Evolutionary conservation across 2,888 invertebrate species (phyloP).

Genomic region (Shargacucullia verbasci): DNA sequence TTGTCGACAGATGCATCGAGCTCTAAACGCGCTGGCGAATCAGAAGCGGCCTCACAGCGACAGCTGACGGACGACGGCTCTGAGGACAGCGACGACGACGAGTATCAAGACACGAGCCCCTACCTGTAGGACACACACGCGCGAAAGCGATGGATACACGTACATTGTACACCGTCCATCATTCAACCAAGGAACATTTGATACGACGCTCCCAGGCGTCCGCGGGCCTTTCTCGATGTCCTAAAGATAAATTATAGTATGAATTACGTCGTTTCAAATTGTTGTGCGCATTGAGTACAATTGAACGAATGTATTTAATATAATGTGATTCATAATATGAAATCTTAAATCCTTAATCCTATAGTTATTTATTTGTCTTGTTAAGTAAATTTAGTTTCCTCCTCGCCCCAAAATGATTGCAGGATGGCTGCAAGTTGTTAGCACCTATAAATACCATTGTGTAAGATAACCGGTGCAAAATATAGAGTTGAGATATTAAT

Average conservation of each 20-base stretch:
- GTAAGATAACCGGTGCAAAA: slow-evolving; percentile 74
- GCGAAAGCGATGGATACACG: slow-evolving; percentile 47
- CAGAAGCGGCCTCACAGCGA: slow-evolving; percentile 81
- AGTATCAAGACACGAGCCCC: slow-evolving; percentile 84
- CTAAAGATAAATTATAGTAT: slow-evolving; percentile 73
- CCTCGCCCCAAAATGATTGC: slow-evolving; percentile 71
- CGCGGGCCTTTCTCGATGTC: slow-evolving; percentile 59
- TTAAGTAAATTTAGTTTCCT: slow-evolving; percentile 75
- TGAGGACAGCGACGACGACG: slow-evolving; percentile 79
- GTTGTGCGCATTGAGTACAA: slow-evolving; percentile 78
- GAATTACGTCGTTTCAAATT: slow-evolving; percentile 69
- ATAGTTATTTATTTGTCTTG: slow-evolving; percentile 78
- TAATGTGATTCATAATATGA: slow-evolving; percentile 57
- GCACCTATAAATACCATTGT: slow-evolving; percentile 71
- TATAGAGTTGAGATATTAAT: slow-evolving; percentile 80
- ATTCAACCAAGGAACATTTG: slow-evolving; percentile 49
- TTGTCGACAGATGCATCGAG: slow-evolving; percentile 82
- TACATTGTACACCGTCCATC: slow-evolving; percentile 60
- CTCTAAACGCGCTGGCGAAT: slow-evolving; percentile 76
- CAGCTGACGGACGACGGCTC: slow-evolving; percentile 87
- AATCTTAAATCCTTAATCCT: slow-evolving; percentile 67
- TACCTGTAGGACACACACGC: slow-evolving; percentile 71
- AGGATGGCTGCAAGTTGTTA: slow-evolving; percentile 73
- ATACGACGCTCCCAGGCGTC: slow-evolving; percentile 47
- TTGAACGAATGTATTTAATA: slow-evolving; percentile 83